Evolutionary conservation across 1,140 invertebrate species (phyloP), one percentile per base, ranked within the genome.

Genomic region (Aphelenchoides fujianensis): DNA sequence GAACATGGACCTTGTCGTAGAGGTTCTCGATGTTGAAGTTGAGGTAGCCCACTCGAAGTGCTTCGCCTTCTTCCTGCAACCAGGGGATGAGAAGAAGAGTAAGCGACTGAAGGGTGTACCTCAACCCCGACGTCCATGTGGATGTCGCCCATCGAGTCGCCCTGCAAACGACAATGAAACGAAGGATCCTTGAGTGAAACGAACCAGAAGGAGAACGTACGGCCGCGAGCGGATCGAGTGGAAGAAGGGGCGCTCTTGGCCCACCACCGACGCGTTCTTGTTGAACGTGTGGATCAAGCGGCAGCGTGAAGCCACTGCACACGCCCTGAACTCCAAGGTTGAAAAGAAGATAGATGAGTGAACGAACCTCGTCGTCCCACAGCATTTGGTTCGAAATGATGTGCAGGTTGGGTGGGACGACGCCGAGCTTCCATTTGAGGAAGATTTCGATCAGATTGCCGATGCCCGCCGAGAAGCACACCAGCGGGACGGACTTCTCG

Each of bases 381-480:
- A 90, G 88, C 67, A 96, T 88, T 85, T 93, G 95, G 85, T 97
- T 97, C 2, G 93, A 94, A 12, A 97, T 89, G 23, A 94, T 88
- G 86, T 92, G 92, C 36, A 94, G 90, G 86, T 95, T 92, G 1
- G 89, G 85, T n/a, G 88, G 87, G 27, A 90, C 84, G 1, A 91
- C 86, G 72, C 90, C 86, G 68, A 91, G 88, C 53, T 85, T 80
- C 68, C 91, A 88, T 28, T 88, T 87, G 7, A 98, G 86, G 7
- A 93, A 88, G 53, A 90, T 89, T 27, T 90, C 87, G 0, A 95
- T 90, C 3, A 91, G 88, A 81, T 95, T 90, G 0, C 94, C 95
- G 31, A 97, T 87, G 0, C 95, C 95, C 35, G 94, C 95, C 34
- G 93, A 95, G 85, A 97, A 95, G 31, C 97, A 91, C 32, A 97